Evolutionary conservation across 2,113 vertebrate genomes (phyloP), one percentile per base, ranked within the genome.

Genomic region (Ploceus nigricollis): DNA sequence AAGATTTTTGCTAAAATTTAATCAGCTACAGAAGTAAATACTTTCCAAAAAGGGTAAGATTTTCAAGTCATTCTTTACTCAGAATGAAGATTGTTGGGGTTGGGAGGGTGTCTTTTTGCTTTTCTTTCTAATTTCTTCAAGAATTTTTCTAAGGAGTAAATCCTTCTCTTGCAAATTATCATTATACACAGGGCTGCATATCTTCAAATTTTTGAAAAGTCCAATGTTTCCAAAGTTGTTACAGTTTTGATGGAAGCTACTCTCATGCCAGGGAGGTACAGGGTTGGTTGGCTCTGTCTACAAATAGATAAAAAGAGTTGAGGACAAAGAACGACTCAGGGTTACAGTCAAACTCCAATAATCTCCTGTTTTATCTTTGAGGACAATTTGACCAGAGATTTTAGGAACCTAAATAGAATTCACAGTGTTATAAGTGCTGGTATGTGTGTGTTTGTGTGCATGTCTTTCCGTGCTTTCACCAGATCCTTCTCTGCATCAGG

Each of bases 401-500:
- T 69, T 78, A 94, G 65, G 83, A 96, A 13, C 28, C 57, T 83
- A 54, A 93, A 27, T 44, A 88, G 39, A 91, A 89, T 77, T 82
- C 73, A 69, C 2, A 28, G 50, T 66, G 21, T 88, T 87, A 11
- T 2, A 57, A 71, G 4, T 19, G 63, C 93, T 92, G 73, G 77
- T 53, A 44, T 70, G 33, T n/a, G 11, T 56, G 8, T 75, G 31
- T 27, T n/a, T 63, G 19, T 87, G 42, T 60, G 40, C 33, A n/a
- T 45, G 27, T 87, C 66, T 97, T 93, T 89, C 45, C 58, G 30
- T 35, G 48, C 93, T 97, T 97, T 96, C 78, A 80, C 72, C 80
- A 37, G 13, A 24, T 89, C 53, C 68, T 56, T n/a, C 87, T 84
- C 66, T 50, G 11, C 45, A 76, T 77, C 65, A 60, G 54, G 66